Base-by-base conservation (phyloP, 1,140 invertebrate genomes). In the Atopsyche davidsoni region DNA sequence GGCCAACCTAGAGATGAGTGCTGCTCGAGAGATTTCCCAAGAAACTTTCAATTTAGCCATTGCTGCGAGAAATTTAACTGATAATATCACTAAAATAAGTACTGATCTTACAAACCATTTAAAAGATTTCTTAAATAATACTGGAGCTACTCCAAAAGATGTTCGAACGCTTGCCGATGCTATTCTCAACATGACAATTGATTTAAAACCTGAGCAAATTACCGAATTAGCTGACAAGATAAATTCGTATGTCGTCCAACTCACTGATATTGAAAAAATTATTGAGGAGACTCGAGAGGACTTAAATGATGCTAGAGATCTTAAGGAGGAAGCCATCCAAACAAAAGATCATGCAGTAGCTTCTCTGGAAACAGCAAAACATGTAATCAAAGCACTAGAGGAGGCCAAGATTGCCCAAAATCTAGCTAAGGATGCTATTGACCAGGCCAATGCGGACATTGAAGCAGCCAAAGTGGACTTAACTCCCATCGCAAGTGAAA, bases 221-320 rank as follows among this genome's bases (percentile, higher is more conserved):
- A 81, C 79, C 36, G 75, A 83, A 18, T 64, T 97, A 32, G 90
- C 92, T 2, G 73, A 81, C 28, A 75, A 87, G 59, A 97, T 98
- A 43, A 89, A 91, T 62, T 72, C 81, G 13, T 92, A 91, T 4
- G 87, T 96, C 4, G 79, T 81, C 2, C 86, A 86, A 6, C 69
- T 97, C 3, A 92, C 87, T 22, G 82, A 97, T 64, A 93, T 95
- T 47, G 90, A 96, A 60, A 77, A 79, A 50, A 97, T 97, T 59
- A 82, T 97, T 28, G 74, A 76, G 17, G 92, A 86, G 38, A 97
- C 95, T 0, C 79, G 80, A 41, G 79, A 81, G 22, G 88, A 94
- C 68, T 69, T 94, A 36, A 69, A 76, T 18, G 69, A 72, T 55
- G 92, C 92, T 0, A 80, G 86, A 58, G 60, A 73, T 4, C 72